Evolutionary conservation across 2,113 vertebrate genomes (phyloP).

Genomic region (Brachypteracias leptosomus): DNA sequence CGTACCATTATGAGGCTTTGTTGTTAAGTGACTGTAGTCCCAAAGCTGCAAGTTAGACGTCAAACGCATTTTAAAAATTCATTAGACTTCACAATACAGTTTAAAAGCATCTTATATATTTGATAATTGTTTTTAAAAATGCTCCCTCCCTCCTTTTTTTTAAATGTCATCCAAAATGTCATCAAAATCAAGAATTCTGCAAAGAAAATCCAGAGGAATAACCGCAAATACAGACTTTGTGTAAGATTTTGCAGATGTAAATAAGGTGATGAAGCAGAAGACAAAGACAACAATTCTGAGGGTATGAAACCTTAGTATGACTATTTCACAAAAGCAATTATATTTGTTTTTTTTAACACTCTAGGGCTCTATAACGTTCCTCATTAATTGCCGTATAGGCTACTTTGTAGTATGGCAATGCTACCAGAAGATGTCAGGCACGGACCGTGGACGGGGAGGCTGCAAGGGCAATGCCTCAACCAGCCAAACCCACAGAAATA

Average conservation of each 20-base stretch:
- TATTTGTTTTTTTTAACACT: rapidly evolving
- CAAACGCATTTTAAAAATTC: background rate
- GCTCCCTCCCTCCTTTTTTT: rapidly evolving
- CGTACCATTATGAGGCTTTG: background rate
- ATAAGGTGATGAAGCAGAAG: background rate
- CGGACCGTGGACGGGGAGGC: background rate
- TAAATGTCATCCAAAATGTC: background rate
- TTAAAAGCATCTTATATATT: background rate
- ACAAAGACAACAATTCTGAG: background rate
- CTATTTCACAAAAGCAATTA: background rate
- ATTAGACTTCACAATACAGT: background rate
- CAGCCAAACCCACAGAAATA: background rate
- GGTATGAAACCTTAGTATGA: background rate
- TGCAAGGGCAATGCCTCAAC: background rate
- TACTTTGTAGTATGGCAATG: slow-evolving; percentile 3
- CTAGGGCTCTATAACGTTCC: background rate
- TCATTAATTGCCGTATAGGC: rapidly evolving
- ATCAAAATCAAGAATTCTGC: background rate
- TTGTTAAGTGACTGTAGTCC: background rate
- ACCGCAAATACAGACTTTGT: background rate
- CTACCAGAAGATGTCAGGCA: slow-evolving; percentile 75
- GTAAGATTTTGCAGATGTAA: background rate
- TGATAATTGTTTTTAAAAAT: background rate
- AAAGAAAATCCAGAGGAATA: background rate
- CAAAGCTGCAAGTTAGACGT: background rate